Base-by-base conservation (phyloP, 53 echinoderm and acorn worm genomes). In the Henricia sp. region DNA sequence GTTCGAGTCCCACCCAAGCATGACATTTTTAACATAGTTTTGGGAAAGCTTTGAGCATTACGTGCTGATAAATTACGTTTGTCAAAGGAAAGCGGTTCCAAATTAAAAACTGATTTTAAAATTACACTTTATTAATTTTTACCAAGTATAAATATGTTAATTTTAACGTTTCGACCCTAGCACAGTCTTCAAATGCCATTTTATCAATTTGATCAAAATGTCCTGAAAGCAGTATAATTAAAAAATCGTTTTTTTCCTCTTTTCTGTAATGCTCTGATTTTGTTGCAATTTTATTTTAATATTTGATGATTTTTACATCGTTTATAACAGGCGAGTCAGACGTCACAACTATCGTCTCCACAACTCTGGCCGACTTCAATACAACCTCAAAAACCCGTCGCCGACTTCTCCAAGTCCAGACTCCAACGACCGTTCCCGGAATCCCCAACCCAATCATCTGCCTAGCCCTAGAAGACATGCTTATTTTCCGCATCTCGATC, bases 361-460 rank as follows among this genome's bases (percentile, higher is more conserved):
- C 89, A 68, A 89, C 64, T 50, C 36, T 89, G 59, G 58, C 90
- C 0, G 89, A 83, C 52, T 71, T 50, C 72, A 89, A 74, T 40
- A 52, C 30, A 30, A 73, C 87, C 33, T 80, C 80, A 1, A 44
- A 14, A 23, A 72, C 78, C 23, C 88, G 94, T 2, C 93, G 96
- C 41, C 94, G 91, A 9, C 90, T 94, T 12, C 85, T 92, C 0
- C 69, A 75, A 1, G 65, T 60, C 76, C 1, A 26, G 64, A 3
- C 0, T 19, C 19, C n/a, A 32, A 74, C 92, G 4, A 77, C 88
- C 13, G 90, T 94, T 0, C 78, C 85, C 28, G 93, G 93, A 30
- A 94, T 94, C 37, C 88, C 88, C 71, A 96, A 96, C 80, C 97
- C 97, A 16, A 70, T 96, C 82, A 66, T 88, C 83, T 96, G 97